phyloP scores from a whole-genome alignment of 2,797 vertebrate genomes.

The Enteromius thamalakanensis region DNA sequence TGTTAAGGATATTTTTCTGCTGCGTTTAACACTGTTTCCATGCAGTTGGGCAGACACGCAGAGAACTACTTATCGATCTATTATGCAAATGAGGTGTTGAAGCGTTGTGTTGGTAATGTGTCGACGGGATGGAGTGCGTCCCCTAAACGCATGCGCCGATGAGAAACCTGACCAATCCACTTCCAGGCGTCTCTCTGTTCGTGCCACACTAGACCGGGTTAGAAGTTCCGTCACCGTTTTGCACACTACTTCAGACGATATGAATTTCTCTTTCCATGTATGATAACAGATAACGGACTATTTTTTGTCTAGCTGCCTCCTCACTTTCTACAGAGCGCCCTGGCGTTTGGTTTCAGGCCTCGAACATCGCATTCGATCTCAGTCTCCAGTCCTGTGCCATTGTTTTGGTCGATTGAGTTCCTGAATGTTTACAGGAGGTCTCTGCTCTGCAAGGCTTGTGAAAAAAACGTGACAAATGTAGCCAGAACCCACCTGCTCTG shows the following conservation, averaged over 20 bases:
- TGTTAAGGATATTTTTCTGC: slow-evolving; percentile 58
- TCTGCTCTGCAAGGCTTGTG: slow-evolving; percentile 49
- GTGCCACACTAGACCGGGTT: slow-evolving; percentile 13
- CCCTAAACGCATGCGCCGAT: slow-evolving; percentile 41
- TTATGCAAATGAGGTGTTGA: slow-evolving; percentile 82
- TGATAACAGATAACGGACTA: slow-evolving; percentile 19
- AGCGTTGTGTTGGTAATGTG: slow-evolving; percentile 63
- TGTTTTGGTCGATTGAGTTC: slow-evolving; percentile 37
- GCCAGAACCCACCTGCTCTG: slow-evolving; percentile 45
- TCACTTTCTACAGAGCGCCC: slow-evolving; percentile 8
- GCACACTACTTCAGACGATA: slow-evolving; percentile 27
- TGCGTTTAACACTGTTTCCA: slow-evolving; percentile 70
- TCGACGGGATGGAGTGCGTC: slow-evolving; percentile 52
- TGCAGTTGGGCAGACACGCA: slow-evolving; percentile 63
- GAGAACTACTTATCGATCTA: slow-evolving; percentile 62
- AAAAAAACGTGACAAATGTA: slow-evolving; percentile 50
- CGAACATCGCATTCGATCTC: slow-evolving; percentile 3
- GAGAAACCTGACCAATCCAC: slow-evolving; percentile 44
- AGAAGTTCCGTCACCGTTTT: slow-evolving; percentile 36
- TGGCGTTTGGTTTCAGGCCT: slow-evolving; percentile 22
- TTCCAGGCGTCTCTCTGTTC: slow-evolving; percentile 31
- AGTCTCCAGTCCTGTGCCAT: slow-evolving; percentile 21
- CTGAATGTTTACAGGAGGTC: slow-evolving; percentile 43
- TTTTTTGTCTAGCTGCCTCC: slow-evolving; percentile 20
- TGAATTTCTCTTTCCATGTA: slow-evolving; percentile 23